Evolutionary conservation across 2,797 vertebrate genomes (phyloP).

Genomic region (Uromys caudimaculatus): DNA sequence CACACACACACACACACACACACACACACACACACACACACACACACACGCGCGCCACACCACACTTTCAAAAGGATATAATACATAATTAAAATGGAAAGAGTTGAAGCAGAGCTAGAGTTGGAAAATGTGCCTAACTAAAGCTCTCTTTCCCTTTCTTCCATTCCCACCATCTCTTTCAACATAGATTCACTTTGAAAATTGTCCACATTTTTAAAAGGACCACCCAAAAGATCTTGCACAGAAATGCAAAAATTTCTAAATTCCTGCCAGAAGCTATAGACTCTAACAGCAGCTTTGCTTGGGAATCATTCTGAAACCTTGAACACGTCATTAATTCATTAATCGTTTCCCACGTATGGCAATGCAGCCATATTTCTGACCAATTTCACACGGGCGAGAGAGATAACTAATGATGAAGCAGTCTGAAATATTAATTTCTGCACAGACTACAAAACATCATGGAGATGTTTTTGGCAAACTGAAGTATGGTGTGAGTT

Average conservation of each 20-base stretch:
- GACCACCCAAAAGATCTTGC: background rate
- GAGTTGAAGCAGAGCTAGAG: background rate
- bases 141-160: background rate
- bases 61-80: background rate
- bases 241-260: constrained; percentile 17
- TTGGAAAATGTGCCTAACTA: constrained; percentile 24
- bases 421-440: constrained; percentile 46
- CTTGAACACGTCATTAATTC: constrained; percentile 15
- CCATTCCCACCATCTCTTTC: background rate
- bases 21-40: background rate
- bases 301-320: constrained; percentile 37
- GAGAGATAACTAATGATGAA: constrained; percentile 28
- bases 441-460: constrained; percentile 19
- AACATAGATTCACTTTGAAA: constrained; percentile 57
- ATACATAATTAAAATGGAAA: background rate
- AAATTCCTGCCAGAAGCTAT: constrained; percentile 32
- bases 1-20: background rate
- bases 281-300: constrained; percentile 12
- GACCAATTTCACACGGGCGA: constrained; percentile 39
- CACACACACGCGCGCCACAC: no score
- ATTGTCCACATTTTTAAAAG: constrained; percentile 51
- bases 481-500: constrained; percentile 35
- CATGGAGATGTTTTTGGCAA: constrained; percentile 34
- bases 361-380: constrained; percentile 34
- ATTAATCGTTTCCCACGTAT: constrained; percentile 1